Percentiles rank a stretch among this genome's conserved stretches.
Conservation (phyloP, 1,140 invertebrate genomes). For the Bombus affinis region DNA sequence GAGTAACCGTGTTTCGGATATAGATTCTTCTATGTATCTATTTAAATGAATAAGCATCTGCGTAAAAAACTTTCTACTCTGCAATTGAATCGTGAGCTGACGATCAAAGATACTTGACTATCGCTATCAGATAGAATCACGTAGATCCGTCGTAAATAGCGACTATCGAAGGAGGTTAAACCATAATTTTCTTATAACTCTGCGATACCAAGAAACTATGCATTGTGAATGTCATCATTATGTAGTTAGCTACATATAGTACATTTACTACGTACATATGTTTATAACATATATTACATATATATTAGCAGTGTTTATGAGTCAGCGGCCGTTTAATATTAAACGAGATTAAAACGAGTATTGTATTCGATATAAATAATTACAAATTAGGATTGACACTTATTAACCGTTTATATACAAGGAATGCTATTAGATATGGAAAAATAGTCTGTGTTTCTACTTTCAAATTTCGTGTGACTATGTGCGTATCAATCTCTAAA, state of each 20-base stretch:
- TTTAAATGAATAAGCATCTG: background rate
- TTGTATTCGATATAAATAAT: background rate
- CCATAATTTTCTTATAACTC: slow-evolving; percentile 5
- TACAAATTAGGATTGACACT: background rate
- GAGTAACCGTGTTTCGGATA: background rate
- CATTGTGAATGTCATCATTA: background rate
- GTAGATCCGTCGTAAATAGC: too few relatives aligned
- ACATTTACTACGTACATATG: too few relatives aligned
- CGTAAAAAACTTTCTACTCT: background rate
- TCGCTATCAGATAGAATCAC: too few relatives aligned
- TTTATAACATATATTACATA: too few relatives aligned
- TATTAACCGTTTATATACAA: background rate
- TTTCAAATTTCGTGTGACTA: background rate
- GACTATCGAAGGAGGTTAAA: background rate
- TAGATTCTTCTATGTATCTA: background rate
- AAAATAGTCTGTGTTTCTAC: background rate
- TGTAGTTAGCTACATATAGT: background rate
- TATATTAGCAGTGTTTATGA: background rate
- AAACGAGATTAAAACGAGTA: background rate
- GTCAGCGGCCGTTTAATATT: background rate
- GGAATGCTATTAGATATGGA: background rate
- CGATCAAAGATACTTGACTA: background rate
- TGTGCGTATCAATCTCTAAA: background rate
- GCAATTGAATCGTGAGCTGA: background rate
- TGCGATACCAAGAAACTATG: background rate